Base-by-base conservation (phyloP, 2,797 vertebrate species). In the Lerista edwardsae region DNA sequence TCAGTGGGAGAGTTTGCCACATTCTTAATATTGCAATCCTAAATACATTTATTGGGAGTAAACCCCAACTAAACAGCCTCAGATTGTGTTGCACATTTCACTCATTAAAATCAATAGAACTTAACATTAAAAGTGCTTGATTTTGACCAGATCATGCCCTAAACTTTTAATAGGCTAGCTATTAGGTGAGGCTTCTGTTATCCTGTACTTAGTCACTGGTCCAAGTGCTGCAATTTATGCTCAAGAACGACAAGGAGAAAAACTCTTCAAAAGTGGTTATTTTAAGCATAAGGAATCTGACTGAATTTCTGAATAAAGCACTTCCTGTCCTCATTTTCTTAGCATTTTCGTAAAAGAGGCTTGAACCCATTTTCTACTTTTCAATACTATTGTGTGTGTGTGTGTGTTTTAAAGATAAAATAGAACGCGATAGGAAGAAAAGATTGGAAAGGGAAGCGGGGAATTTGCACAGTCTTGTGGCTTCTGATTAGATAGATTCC, bases 301-400 rank as follows among this genome's bases (percentile, higher is more conserved):
- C 6, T 59, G 87, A 83, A 79, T 75, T 79, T 80, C 47, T 47
- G 14, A 76, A 55, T 27, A 19, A 39, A 44, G 19, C 0, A 39
- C 34, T 8, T 55, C n/a, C 36, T 44, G 39, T 55, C 14, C 51
- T 0, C 1, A 41, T 7, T 19, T 10, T 47, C 77, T 6, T 44
- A 9, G 62, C 86, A 62, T 77, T 23, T 80, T 36, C 17, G 76
- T 36, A 34, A 86, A 77, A 78, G 73, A 4, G 72, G 36, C 51
- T 65, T 74, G 19, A 31, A 61, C 71, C 25, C 73, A 6, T 15
- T 80, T 47, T 51, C 1, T 75, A 65, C 27, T 64, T 73, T 71
- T 47, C 12, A 64, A 79, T 3, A 78, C 88, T 76, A 21, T 79
- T 86, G 84, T 84, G 72, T 59, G 85, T 89, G 88, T 39, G 7